Evolutionary conservation across 2,797 vertebrate genomes (phyloP), one percentile per base, ranked within the genome.

Genomic region (Pseudotriccus pelzelni): DNA sequence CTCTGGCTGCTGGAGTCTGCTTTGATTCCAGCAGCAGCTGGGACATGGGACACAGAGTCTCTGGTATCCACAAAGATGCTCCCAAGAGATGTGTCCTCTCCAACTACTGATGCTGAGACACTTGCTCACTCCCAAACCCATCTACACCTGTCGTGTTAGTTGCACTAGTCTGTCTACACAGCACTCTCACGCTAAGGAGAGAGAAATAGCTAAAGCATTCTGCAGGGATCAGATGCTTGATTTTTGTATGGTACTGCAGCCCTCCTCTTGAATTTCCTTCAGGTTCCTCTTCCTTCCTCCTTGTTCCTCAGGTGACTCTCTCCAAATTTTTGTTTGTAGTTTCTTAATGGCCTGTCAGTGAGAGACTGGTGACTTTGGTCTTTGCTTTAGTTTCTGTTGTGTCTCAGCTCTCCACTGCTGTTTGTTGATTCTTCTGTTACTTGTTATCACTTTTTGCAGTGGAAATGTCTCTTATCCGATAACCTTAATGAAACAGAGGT

Each of bases 261-360:
- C 2, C 2, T 6, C 1, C 3, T 24, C 22, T 66, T 37, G 20
- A 62, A 22, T 80, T 24, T 77, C 14, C 6, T 1, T 20, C 7
- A 4, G 1, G 7, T 90, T 74, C 7, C 12, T 24, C 16, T 46
- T 41, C 8, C 66, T 69, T 75, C 8, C 8, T 50, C 4, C n/a
- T n/a, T 59, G 23, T 41, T 27, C 12, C 12, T 63, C 15, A 23
- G 25, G 24, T 63, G 22, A 9, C 21, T 37, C 17, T 53, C 16
- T 69, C 14, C 22, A 50, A 4, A 24, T 23, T n/a, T 55, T 66
- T 58, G 19, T 21, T 4, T 36, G 13, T 63, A 44, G 32, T 25
- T 81, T 80, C 37, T 39, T 66, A 30, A 37, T 22, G 34, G 17
- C 25, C 12, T 5, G 6, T 67, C 44, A 67, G 3, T 46, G 59